Conservation (phyloP, 2,888 invertebrate genomes). For the Eudasyphora cyanicolor region DNA sequence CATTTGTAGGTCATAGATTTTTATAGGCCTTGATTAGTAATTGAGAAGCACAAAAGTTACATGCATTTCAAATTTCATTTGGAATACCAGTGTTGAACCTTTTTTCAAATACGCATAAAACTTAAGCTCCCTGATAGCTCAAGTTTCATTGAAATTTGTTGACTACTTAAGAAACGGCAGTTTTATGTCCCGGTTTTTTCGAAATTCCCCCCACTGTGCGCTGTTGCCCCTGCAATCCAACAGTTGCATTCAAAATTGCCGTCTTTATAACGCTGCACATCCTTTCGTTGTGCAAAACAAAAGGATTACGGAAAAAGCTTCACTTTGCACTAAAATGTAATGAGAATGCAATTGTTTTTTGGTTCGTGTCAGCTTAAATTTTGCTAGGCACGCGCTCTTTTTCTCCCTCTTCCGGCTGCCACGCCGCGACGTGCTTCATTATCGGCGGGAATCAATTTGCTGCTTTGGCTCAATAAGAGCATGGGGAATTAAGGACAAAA, state of each 20-base stretch:
- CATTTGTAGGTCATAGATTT: not conserved
- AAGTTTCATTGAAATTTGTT: no score
- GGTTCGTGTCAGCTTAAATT: conserved; percentile 12
- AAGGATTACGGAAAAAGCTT: conserved; percentile 45
- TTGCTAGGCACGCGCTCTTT: not conserved
- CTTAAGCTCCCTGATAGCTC: no score
- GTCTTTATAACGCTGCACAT: no score
- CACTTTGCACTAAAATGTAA: conserved; percentile 50
- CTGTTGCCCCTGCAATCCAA: not conserved
- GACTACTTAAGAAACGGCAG: no score
- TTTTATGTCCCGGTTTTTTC: no score
- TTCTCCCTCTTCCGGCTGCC: not conserved
- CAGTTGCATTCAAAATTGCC: not conserved
- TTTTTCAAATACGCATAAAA: no score
- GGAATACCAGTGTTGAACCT: no score
- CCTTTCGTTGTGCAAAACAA: not conserved
- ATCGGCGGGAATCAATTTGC: not conserved
- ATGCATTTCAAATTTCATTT: no score
- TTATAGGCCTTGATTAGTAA: no score
- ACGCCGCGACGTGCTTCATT: not conserved
- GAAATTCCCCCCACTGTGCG: no score
- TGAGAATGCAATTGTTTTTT: conserved; percentile 54
- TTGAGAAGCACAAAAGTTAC: no score
- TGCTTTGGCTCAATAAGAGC: not conserved
- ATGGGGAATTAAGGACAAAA: not conserved